Percentiles rank a stretch among this genome's conserved stretches.
phyloP scores from a whole-genome alignment of 2,797 vertebrate genomes.

The Avahi laniger region DNA sequence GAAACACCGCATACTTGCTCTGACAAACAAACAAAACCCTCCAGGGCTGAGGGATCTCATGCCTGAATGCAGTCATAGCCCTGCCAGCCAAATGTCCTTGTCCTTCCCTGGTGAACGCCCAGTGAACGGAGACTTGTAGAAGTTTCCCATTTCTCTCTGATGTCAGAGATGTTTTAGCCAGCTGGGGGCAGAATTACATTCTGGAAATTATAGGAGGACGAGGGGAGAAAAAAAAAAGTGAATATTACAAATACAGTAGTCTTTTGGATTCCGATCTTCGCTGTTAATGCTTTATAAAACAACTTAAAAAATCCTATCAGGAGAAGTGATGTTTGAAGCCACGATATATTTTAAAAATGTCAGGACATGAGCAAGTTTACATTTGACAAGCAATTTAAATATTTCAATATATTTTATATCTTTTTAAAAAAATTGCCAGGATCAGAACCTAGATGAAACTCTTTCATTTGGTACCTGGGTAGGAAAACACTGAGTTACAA shows the following conservation, averaged over 20 bases:
- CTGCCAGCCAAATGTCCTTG: slow-evolving; percentile 66
- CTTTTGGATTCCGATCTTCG: slow-evolving; percentile 69
- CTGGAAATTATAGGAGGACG: slow-evolving; percentile 89
- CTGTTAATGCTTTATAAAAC: slow-evolving; percentile 79
- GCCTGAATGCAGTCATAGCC: slow-evolving; percentile 45
- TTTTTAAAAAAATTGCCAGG: slow-evolving; percentile 71
- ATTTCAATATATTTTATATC: slow-evolving; percentile 79
- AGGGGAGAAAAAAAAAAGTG: slow-evolving; percentile 74
- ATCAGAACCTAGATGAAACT: slow-evolving; percentile 79
- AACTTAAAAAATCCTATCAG: slow-evolving; percentile 81
- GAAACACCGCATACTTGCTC: neutral
- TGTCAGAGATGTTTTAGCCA: slow-evolving; percentile 90
- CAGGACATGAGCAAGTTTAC: slow-evolving; percentile 77
- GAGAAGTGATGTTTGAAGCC: slow-evolving; percentile 81
- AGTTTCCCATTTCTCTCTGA: slow-evolving; percentile 76
- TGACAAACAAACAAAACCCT: slow-evolving; percentile 26
- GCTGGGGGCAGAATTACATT: slow-evolving; percentile 99
- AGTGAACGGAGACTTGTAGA: slow-evolving; percentile 48
- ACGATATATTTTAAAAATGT: slow-evolving; percentile 83
- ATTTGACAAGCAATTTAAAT: slow-evolving; percentile 84
- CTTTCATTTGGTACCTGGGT: slow-evolving; percentile 76
- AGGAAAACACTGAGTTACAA: slow-evolving; percentile 71
- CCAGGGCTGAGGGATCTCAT: slow-evolving; percentile 62
- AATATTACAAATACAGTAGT: slow-evolving; percentile 76
- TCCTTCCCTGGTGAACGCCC: neutral